Percentiles rank a stretch among this genome's conserved stretches.
Evolutionary conservation across 2,888 invertebrate genomes (phyloP).

Genomic region (Catocala nupta): DNA sequence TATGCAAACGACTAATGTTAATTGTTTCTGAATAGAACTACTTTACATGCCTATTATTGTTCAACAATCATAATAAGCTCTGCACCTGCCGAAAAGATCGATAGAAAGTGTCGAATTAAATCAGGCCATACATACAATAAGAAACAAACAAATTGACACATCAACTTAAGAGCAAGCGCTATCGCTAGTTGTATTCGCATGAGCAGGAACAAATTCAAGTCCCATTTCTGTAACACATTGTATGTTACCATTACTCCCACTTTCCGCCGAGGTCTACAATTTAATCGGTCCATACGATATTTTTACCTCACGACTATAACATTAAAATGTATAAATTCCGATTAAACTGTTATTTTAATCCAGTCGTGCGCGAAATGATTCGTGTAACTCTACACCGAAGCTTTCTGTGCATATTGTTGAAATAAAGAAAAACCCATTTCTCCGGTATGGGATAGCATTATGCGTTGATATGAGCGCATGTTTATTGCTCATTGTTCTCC

Average conservation of each 20-base stretch:
- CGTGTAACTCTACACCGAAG: conserved; percentile 56
- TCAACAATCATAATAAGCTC: too few relatives aligned
- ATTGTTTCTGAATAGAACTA: too few relatives aligned
- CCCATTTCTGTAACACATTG: background rate
- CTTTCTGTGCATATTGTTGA: conserved; percentile 64
- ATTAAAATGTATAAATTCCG: conserved; percentile 50
- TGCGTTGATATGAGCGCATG: conserved; percentile 77
- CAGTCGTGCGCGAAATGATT: conserved; percentile 62
- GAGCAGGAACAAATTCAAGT: background rate
- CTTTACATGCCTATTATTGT: too few relatives aligned
- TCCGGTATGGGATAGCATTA: conserved; percentile 69
- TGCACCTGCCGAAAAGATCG: too few relatives aligned
- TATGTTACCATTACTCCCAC: background rate
- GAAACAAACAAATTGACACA: too few relatives aligned
- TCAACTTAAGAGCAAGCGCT: too few relatives aligned
- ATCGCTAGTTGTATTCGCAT: too few relatives aligned
- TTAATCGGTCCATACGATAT: conserved; percentile 34
- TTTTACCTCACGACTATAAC: conserved; percentile 46
- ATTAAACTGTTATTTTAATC: conserved; percentile 52
- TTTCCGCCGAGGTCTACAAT: conserved; percentile 6
- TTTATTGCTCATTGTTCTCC: conserved; percentile 84
- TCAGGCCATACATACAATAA: too few relatives aligned
- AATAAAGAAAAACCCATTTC: conserved; percentile 74
- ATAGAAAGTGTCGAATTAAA: too few relatives aligned
- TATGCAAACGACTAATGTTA: too few relatives aligned